Evolutionary conservation across 2,888 invertebrate species (phyloP), one percentile per base, ranked within the genome.

Genomic region (Macrophya annulata): DNA sequence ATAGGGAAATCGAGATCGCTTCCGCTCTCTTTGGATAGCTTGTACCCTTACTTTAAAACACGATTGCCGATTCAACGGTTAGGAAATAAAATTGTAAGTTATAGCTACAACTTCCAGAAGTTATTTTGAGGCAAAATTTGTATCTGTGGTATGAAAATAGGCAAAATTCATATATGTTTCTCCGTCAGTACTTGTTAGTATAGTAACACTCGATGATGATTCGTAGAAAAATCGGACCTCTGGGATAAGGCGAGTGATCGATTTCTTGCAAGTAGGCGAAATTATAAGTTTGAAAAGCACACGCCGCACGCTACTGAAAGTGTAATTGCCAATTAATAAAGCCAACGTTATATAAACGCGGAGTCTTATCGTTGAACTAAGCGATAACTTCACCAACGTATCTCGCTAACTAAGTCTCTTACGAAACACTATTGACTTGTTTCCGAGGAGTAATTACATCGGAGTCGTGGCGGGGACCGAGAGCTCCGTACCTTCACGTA

Each of bases 251-350:
- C 15, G 21, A 10, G 9, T 4, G 43, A n/a, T 21, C 72, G 6
- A 43, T 45, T 45, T 25, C 45, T 74, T 21, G 4, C 62, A 25
- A 21, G n/a, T 55, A 17, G n/a, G 8, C 31, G 5, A 76, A 31
- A 51, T n/a, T 31, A 25, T 25, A 74, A 62, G 62, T 25, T 25
- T 25, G 21, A 25, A 62, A 21, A n/a, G 77, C 55, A 55, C 77
- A 10, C 17, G 37, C 51, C 8, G 10, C 77, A 25, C 15, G 77
- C 37, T 55, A 21, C 51, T 31, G 17, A 55, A 31, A 17, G 31
- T 31, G n/a, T 77, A 55, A 51, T 55, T 74, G 74, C 74, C 74
- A 74, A 74, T 74, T 74, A 25, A 74, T 74, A 74, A 43, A 25
- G 17, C 25, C 43, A 25, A 45, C 43, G 74, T 45, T 43, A 45